phyloP scores from a whole-genome alignment of 2,888 invertebrate species.

The Subacronicta megacephala region DNA sequence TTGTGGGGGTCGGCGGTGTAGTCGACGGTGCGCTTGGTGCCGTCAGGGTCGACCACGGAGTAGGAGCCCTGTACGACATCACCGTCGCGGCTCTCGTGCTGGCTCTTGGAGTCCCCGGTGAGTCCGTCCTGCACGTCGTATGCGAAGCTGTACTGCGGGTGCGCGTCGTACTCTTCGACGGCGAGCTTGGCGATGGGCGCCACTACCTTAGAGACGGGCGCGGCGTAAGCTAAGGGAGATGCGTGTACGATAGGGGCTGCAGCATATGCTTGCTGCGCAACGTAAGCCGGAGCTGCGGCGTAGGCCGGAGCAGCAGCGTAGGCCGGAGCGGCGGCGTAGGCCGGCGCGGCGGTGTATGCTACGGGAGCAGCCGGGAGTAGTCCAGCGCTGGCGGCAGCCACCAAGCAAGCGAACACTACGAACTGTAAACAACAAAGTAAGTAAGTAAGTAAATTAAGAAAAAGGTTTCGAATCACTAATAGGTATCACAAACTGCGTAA shows the following conservation, averaged over 20 bases:
- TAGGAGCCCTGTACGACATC: conserved; percentile 87
- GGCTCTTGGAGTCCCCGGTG: conserved; percentile 84
- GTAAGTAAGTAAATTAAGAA: conserved; percentile 31
- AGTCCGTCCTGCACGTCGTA: conserved; percentile 89
- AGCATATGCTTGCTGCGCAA: conserved; percentile 55
- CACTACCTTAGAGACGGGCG: conserved; percentile 68
- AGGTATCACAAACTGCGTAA: not conserved
- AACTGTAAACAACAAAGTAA: conserved; percentile 70
- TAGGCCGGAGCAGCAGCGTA: conserved; percentile 71
- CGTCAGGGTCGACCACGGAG: conserved; percentile 88
- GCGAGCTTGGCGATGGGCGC: conserved; percentile 68
- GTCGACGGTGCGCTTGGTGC: conserved; percentile 88
- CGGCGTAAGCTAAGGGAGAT: conserved; percentile 68
- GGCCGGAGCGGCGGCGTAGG: conserved; percentile 68
- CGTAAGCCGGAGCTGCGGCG: conserved; percentile 62
- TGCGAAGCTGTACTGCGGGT: conserved; percentile 85
- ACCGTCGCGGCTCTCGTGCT: conserved; percentile 83
- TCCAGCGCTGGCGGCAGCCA: conserved; percentile 79
- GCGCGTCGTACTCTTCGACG: conserved; percentile 74
- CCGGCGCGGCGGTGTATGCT: conserved; percentile 66
- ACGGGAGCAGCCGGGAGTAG: conserved; percentile 71
- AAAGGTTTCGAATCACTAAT: not conserved
- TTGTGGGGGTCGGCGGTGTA: conserved; percentile 84
- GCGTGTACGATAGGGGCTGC: conserved; percentile 63
- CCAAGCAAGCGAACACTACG: conserved; percentile 76